These are phyloP conservation scores for Astyanax mexicanus DNA, from an alignment of 2,797 vertebrate genomes.

Conservation along the genomic window DNA sequence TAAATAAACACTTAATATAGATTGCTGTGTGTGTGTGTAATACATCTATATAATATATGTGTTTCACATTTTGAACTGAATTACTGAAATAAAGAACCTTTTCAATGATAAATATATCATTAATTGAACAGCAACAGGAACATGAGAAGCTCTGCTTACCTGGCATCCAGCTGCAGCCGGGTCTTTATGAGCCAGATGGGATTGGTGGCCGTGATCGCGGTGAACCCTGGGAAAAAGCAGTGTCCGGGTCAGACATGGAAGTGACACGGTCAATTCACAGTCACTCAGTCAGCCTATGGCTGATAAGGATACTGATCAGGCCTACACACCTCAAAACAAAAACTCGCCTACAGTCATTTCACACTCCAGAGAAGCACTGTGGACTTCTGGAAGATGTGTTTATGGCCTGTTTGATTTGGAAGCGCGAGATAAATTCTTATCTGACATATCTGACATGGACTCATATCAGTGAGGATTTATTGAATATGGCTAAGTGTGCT, in stretches of 20 bases:
- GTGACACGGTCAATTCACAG: slow-evolving; percentile 52
- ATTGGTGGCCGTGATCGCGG: slow-evolving; percentile 92
- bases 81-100: no score
- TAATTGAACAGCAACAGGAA: no score
- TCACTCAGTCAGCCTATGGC: slow-evolving; percentile 53
- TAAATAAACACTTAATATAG: no score
- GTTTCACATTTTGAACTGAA: no score
- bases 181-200: slow-evolving; percentile 99
- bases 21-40: no score
- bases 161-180: slow-evolving; percentile 94
- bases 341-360: slow-evolving; percentile 27
- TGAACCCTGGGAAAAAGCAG: slow-evolving; percentile 91
- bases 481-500: background rate
- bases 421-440: slow-evolving; percentile 1
- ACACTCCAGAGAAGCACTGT: slow-evolving; percentile 43
- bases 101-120: no score
- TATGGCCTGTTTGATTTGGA: slow-evolving; percentile 33
- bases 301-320: slow-evolving; percentile 30
- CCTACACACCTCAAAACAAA: slow-evolving; percentile 24
- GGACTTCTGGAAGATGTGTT: slow-evolving; percentile 55
- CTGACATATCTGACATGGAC: background rate
- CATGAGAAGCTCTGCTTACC: slow-evolving; percentile 70
- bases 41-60: no score
- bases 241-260: slow-evolving; percentile 70
- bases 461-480: slow-evolving; percentile 4